Base-by-base conservation (phyloP, 1,140 invertebrate species). In the Zaprionus taronus region DNA sequence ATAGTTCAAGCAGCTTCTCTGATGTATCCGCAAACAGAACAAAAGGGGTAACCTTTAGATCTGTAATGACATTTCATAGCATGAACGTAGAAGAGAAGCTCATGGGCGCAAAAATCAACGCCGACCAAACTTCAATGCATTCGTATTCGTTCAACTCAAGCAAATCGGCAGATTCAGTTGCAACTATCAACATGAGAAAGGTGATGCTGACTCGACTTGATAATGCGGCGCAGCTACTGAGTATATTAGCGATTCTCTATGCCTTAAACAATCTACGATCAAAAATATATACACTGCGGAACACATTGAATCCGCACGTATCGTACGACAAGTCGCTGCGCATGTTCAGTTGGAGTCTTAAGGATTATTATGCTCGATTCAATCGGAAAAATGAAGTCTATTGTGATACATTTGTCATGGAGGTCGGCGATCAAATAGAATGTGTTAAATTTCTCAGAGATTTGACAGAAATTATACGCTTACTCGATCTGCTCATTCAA, bases 281-380 rank as follows among this genome's bases (percentile, higher is more conserved):
- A 5, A 83, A 20, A 22, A 14, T 11, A 17, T 73, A 11, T 2
- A 44, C 80, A 0, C 28, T 87, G 56, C 57, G 56, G 0, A 55
- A 60, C 4, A 36, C 44, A n/a, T 85, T 72, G 17, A 36, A 49
- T 4, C 26, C 47, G 7, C 53, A 67, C 5, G 44, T 51, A 5
- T 14, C 41, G 15, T 17, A 14, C 14, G 41, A 75, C 11, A 31
- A 17, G 1, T 11, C 41, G 0, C 15, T 75, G 15, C 22, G 4
- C 7, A 66, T 87, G 22, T 87, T 87, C 41, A 58, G 53, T 4
- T 87, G 83, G 83, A 83, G 77, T 14, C 72, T 75, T 12, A 49
- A 72, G n/a, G 41, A 83, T 2, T 72, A 78, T 31, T 36, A 75
- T 2, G 24, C 31, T 5, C 84, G 84, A 1, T 83, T 87, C n/a